These are phyloP conservation scores for Asarcornis scutulata DNA, from an alignment of 2,113 vertebrate species.

Conservation along the genomic window DNA sequence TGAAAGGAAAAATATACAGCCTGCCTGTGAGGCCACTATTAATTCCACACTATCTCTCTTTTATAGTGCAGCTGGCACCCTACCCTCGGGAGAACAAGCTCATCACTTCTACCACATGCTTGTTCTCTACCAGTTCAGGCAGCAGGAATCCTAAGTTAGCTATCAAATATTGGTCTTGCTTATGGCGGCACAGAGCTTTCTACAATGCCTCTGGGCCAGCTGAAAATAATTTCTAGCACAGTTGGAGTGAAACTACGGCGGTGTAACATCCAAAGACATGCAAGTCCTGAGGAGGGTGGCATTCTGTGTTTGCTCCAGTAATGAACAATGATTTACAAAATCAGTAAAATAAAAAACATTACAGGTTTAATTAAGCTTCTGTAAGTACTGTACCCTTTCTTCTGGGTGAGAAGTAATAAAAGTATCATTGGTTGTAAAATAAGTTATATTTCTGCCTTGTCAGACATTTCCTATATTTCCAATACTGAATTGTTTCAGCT, in stretches of 20 bases:
- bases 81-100: conserved; percentile 69
- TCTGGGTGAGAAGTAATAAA: not conserved
- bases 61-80: conserved; percentile 72
- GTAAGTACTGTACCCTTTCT: not conserved
- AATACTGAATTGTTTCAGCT: not conserved
- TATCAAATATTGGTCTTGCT: conserved; percentile 69
- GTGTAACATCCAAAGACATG: conserved; percentile 49
- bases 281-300: conserved; percentile 16
- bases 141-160: conserved; percentile 60
- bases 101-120: conserved; percentile 71
- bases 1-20: conserved; percentile 59
- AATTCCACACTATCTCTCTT: conserved; percentile 72
- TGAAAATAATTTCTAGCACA: conserved; percentile 71
- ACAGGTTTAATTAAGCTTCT: not conserved
- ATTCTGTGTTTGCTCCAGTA: conserved; percentile 24
- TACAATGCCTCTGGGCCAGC: conserved; percentile 57
- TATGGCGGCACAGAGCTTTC: conserved; percentile 23
- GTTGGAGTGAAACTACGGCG: conserved; percentile 53
- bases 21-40: conserved; percentile 68
- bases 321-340: conserved; percentile 50
- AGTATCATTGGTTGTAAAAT: not conserved
- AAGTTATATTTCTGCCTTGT: not conserved
- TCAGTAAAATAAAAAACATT: conserved; percentile 7
- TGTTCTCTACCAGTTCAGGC: conserved; percentile 68
- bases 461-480: not conserved